Percentiles rank a stretch among this genome's conserved stretches.
Conservation (phyloP, 1,140 invertebrate genomes). For the Bemisia tabaci region DNA sequence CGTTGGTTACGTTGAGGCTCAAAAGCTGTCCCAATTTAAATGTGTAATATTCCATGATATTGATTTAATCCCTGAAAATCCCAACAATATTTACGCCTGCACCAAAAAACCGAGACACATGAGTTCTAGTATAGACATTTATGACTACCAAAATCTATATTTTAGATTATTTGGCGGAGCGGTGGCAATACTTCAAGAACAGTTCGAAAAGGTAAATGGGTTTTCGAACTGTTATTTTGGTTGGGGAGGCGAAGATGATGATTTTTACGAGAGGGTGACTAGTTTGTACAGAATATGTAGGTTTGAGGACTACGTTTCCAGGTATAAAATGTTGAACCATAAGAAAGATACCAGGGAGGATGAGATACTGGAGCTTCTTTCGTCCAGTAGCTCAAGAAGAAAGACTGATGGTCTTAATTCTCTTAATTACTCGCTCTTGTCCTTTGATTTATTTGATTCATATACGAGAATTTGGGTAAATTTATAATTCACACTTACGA, state of each 20-base stretch:
- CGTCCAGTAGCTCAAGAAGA: slow-evolving; percentile 38
- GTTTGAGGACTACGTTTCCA: slow-evolving; percentile 52
- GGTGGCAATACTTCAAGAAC: slow-evolving; percentile 51
- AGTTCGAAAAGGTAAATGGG: slow-evolving; percentile 72
- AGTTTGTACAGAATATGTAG: slow-evolving; percentile 44
- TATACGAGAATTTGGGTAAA: slow-evolving; percentile 22
- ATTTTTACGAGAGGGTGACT: slow-evolving; percentile 40
- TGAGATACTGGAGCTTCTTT: slow-evolving; percentile 27
- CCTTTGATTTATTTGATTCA: slow-evolving; percentile 17
- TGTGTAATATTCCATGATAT: slow-evolving; percentile 94
- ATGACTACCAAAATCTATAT: slow-evolving; percentile 67
- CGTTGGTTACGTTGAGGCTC: slow-evolving; percentile 68
- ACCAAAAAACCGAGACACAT: slow-evolving; percentile 75
- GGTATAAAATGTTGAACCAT: slow-evolving; percentile 64
- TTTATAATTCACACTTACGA: slow-evolving; percentile 13
- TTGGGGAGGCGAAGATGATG: slow-evolving; percentile 84
- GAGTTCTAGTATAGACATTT: slow-evolving; percentile 81
- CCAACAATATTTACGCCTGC: slow-evolving; percentile 83
- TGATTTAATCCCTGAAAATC: slow-evolving; percentile 80
- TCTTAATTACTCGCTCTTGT: slow-evolving; percentile 35
- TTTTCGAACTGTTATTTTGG: slow-evolving; percentile 84
- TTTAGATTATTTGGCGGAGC: slow-evolving; percentile 58
- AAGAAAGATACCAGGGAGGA: slow-evolving; percentile 38
- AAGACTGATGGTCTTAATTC: slow-evolving; percentile 53
- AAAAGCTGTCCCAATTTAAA: slow-evolving; percentile 49